Percentiles rank a stretch among this genome's conserved stretches.
Conservation (phyloP, 2,888 invertebrate species). For the Pardosa pseudoannulata region DNA sequence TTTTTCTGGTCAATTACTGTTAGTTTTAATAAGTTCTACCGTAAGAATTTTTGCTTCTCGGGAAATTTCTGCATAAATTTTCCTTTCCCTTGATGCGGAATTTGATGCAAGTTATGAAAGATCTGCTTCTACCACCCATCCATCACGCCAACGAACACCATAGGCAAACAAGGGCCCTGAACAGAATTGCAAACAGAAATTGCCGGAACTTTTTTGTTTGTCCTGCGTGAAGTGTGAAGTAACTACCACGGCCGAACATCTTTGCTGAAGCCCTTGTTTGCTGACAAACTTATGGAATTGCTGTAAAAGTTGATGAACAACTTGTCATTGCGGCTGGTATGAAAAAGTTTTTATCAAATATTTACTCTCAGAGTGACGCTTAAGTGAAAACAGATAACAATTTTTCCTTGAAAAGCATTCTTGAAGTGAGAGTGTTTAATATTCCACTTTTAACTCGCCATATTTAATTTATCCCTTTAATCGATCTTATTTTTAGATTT, state of each 20-base stretch:
- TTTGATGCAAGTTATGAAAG: constrained; percentile 15
- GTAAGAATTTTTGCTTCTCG: too few relatives aligned
- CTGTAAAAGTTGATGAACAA: constrained; percentile 37
- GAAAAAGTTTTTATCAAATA: constrained; percentile 13
- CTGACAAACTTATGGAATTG: constrained; percentile 23
- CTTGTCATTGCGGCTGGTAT: background rate
- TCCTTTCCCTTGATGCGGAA: too few relatives aligned
- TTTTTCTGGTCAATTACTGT: too few relatives aligned
- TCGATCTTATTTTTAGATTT: too few relatives aligned
- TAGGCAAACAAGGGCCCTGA: constrained; percentile 24
- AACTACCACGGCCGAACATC: background rate
- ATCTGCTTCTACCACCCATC: constrained; percentile 18
- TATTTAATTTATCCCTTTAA: too few relatives aligned
- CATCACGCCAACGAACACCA: constrained; percentile 20
- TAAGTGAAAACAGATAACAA: background rate
- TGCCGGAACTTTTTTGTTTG: constrained; percentile 50
- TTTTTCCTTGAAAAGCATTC: background rate
- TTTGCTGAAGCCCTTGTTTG: constrained; percentile 17
- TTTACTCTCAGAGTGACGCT: background rate
- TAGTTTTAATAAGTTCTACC: too few relatives aligned
- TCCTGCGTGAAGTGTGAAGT: constrained; percentile 36
- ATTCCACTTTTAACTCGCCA: too few relatives aligned
- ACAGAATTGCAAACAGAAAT: constrained; percentile 43
- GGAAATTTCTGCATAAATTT: too few relatives aligned
- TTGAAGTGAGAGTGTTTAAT: background rate